Conservation (phyloP, 2,797 vertebrate species). For the Melanogrammus aeglefinus region DNA sequence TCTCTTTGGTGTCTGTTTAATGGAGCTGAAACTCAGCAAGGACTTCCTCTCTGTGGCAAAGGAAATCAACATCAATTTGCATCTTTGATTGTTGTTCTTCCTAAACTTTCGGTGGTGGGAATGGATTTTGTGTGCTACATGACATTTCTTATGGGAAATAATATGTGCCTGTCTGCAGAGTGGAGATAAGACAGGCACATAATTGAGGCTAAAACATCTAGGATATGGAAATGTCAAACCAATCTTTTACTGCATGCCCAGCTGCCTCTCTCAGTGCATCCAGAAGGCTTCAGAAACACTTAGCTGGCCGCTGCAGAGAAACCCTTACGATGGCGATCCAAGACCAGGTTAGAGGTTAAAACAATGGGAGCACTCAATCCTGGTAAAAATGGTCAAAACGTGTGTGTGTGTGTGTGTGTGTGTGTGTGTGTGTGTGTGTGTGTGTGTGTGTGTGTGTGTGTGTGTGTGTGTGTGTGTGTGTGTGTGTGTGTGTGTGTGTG, state of each 20-base stretch:
- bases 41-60: slow-evolving; percentile 46
- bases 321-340: not conserved
- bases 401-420: too few species aligned
- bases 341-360: not conserved
- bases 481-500: too few species aligned
- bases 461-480: too few species aligned
- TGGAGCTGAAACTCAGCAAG: slow-evolving; percentile 54
- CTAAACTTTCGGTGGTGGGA: slow-evolving; percentile 34
- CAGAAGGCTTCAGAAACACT: not conserved
- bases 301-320: not conserved
- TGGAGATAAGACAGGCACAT: slow-evolving; percentile 37
- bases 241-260: slow-evolving; percentile 6
- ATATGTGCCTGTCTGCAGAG: slow-evolving; percentile 41
- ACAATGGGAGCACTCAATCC: too few species aligned
- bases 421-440: too few species aligned
- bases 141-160: slow-evolving; percentile 47
- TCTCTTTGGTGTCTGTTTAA: slow-evolving; percentile 58
- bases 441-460: too few species aligned
- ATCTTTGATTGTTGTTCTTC: slow-evolving; percentile 48
- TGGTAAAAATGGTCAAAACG: too few species aligned
- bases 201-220: slow-evolving; percentile 27
- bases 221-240: slow-evolving; percentile 30
- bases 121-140: slow-evolving; percentile 38
- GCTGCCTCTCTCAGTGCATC: not conserved
- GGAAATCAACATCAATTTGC: slow-evolving; percentile 62